Base-by-base conservation (phyloP, 2,888 invertebrate genomes). In the Parnassius apollo region DNA sequence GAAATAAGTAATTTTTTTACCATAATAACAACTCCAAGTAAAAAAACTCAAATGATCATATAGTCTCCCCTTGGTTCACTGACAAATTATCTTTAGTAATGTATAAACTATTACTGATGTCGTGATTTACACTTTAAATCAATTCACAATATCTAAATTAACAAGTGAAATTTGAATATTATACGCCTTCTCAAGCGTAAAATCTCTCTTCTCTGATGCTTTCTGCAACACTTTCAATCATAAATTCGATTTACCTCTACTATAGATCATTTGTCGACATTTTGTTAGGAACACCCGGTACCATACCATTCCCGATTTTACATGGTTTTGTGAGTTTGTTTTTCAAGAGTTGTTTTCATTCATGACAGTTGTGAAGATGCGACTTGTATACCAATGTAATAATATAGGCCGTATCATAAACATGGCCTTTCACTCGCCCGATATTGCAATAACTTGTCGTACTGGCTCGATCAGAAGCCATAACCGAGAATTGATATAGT, bases 221-320 rank as follows among this genome's bases (percentile, higher is more conserved):
- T 61, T 50, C 48, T 62, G 62, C 57, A 62, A 53, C 53, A 62
- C 62, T 62, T 62, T 62, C 57, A 62, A 62, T 62, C 57, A 57
- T 10, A 58, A 9, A 10, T 45, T 18, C 54, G 52, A 52, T 12
- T 55, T 55, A 42, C 35, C 8, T 22, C 22, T 44, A 44, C 7
- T 44, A 44, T 44, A 44, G 7, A 25, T 25, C 25, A 25, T 2
- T 25, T 25, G 25, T 25, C 25, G 25, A 25, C 25, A 25, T 25
- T 25, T 25, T 25, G 25, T 25, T 25, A 25, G 25, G 2, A 25
- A 25, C 2, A 25, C 25, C 25, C 25, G 25, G 25, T 25, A 25
- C 2, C 25, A 25, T 25, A 25, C 25, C 2, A 25, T 25, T 1
- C 25, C 25, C 25, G 25, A 2, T 25, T 25, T 25, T 25, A 25